phyloP scores from a whole-genome alignment of 2,888 invertebrate genomes.

The Eubasilissa splendida region DNA sequence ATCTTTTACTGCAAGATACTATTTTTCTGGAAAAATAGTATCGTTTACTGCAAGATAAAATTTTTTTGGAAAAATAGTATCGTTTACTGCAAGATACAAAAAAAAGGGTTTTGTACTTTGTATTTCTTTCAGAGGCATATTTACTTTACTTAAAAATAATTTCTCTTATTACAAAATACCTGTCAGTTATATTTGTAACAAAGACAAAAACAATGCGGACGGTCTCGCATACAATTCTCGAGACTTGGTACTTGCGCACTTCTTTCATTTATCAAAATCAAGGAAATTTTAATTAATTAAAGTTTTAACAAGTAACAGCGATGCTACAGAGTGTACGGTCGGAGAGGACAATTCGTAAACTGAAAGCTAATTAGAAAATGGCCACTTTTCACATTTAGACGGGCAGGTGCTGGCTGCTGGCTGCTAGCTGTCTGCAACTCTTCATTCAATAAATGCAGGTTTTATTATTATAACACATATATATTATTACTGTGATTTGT shows the following conservation, averaged over 20 bases:
- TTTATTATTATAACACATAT: background rate
- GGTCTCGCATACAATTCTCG: background rate
- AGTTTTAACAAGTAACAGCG: slow-evolving; percentile 31
- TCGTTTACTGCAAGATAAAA: no score
- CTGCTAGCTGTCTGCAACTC: background rate
- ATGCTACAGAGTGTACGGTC: slow-evolving; percentile 7
- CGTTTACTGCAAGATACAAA: no score
- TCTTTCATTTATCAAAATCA: slow-evolving; percentile 16
- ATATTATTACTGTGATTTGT: background rate
- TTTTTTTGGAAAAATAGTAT: no score
- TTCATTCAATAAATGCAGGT: background rate
- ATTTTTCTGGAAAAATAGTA: no score
- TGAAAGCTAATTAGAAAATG: slow-evolving; percentile 4
- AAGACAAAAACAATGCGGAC: background rate
- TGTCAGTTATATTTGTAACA: no score
- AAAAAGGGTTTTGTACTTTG: no score
- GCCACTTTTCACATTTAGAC: background rate
- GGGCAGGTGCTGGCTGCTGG: background rate
- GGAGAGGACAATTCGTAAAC: slow-evolving; percentile 27
- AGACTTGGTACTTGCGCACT: background rate
- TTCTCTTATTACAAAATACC: no score
- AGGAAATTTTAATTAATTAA: slow-evolving; percentile 36
- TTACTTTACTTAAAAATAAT: no score
- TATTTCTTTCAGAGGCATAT: no score
- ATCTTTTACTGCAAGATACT: no score